These are phyloP conservation scores for pig (Sus scrofa) DNA, from an alignment of 2,113 vertebrate genomes.

Conservation along the genomic window DNA sequence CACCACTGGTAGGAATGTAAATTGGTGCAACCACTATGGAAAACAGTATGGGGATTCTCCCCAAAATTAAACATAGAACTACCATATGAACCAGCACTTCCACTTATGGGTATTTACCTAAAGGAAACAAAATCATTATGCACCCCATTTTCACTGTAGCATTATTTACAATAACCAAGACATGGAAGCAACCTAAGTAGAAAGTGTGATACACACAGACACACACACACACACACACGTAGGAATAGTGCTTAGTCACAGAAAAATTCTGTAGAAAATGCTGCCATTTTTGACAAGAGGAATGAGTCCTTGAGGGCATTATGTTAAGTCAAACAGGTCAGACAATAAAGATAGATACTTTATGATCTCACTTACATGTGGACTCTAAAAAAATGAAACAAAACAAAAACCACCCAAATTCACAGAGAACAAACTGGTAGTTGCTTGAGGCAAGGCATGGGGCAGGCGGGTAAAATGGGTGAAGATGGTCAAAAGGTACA, in stretches of 20 bases:
- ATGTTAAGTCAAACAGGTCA: not conserved
- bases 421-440: not conserved
- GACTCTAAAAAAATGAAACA: not conserved
- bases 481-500: not conserved
- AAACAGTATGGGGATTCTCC: not conserved
- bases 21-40: not conserved
- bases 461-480: not conserved
- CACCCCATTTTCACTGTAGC: not conserved
- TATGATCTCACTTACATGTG: not conserved
- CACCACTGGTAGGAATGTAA: not conserved
- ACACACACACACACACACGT: not conserved
- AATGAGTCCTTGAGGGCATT: not conserved
- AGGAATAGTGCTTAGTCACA: not conserved
- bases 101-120: not conserved
- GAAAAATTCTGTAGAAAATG: not conserved
- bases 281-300: not conserved
- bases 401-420: not conserved
- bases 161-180: not conserved
- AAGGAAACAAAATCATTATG: conserved; percentile 28
- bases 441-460: not conserved
- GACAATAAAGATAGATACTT: not conserved
- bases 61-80: not conserved
- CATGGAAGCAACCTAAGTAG: conserved; percentile 13
- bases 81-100: not conserved
- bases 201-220: not conserved